Percentiles rank a stretch among this genome's conserved stretches.
Evolutionary conservation across 64 coral and sea anemone species (phyloP).

Genomic region (Trachythela sp.): DNA sequence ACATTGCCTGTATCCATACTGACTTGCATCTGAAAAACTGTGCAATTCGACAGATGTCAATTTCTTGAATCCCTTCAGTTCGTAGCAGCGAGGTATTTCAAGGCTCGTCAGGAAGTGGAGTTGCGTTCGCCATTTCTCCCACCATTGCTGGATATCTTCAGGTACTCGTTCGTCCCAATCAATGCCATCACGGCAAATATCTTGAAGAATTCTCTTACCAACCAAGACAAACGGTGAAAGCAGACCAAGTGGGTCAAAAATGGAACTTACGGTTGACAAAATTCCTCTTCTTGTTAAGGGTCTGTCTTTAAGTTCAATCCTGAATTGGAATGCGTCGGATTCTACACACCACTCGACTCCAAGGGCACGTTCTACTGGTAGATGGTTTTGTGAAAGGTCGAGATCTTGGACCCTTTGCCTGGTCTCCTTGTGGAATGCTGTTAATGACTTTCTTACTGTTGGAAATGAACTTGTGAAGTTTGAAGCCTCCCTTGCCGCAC

Average conservation of each 20-base stretch:
- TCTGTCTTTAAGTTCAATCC: background rate
- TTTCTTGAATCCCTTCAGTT: slow-evolving; percentile 39
- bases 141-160: slow-evolving; percentile 7
- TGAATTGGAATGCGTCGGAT: background rate
- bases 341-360: slow-evolving; percentile 26
- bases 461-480: background rate
- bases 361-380: slow-evolving; percentile 8
- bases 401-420: slow-evolving; percentile 7
- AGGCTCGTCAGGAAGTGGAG: slow-evolving; percentile 22
- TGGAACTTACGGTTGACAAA: slow-evolving; percentile 18
- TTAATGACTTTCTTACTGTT: background rate
- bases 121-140: slow-evolving; percentile 34
- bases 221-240: background rate
- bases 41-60: slow-evolving; percentile 46
- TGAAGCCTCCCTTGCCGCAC: background rate
- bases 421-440: background rate
- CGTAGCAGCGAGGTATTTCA: slow-evolving; percentile 18
- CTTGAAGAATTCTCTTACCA: slow-evolving; percentile 21
- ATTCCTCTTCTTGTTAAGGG: background rate
- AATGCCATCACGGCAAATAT: background rate
- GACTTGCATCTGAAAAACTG: slow-evolving; percentile 33
- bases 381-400: background rate
- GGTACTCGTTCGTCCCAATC: slow-evolving; percentile 40
- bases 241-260: slow-evolving; percentile 22
- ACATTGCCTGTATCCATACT: slow-evolving; percentile 7